These are phyloP conservation scores for Heliconius aoede DNA, from an alignment of 2,888 invertebrate genomes.

Conservation along the genomic window DNA sequence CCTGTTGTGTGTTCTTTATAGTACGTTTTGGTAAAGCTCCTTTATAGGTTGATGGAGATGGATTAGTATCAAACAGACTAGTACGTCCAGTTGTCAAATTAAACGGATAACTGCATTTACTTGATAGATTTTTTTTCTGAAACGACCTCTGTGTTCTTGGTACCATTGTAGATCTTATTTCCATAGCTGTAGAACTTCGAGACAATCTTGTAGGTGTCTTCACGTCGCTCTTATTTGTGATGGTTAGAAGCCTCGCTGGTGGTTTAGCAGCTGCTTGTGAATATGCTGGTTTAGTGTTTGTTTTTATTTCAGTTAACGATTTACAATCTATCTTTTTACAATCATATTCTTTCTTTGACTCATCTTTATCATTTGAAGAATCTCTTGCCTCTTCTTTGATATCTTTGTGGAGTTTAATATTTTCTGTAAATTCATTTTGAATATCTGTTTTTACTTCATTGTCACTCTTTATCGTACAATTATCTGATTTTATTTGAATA, in stretches of 20 bases:
- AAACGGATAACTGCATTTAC: conserved; percentile 80
- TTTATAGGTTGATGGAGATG: conserved; percentile 54
- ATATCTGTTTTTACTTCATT: conserved; percentile 8
- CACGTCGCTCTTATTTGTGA: conserved; percentile 60
- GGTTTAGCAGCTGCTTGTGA: conserved; percentile 82
- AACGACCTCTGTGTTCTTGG: conserved; percentile 60
- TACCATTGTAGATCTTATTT: conserved; percentile 64
- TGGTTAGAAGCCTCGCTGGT: conserved; percentile 55
- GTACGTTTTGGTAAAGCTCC: conserved; percentile 52
- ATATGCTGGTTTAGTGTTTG: conserved; percentile 69
- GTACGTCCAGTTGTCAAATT: conserved; percentile 79
- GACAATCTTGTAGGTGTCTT: conserved; percentile 64
- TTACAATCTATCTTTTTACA: conserved; percentile 58
- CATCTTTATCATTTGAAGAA: conserved; percentile 43
- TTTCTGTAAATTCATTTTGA: conserved; percentile 11
- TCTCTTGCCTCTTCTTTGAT: conserved; percentile 29
- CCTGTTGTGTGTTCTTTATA: conserved; percentile 57
- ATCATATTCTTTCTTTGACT: conserved; percentile 55
- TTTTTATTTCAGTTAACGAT: conserved; percentile 56
- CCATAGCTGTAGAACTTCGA: conserved; percentile 77
- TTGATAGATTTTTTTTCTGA: conserved; percentile 68
- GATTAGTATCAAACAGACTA: conserved; percentile 70
- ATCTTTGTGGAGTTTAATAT: conserved; percentile 9
- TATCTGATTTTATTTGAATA: neutral
- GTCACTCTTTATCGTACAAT: neutral